These are phyloP conservation scores for Epinephelus lanceolatus DNA, from an alignment of 2,113 vertebrate species.

Conservation along the genomic window DNA sequence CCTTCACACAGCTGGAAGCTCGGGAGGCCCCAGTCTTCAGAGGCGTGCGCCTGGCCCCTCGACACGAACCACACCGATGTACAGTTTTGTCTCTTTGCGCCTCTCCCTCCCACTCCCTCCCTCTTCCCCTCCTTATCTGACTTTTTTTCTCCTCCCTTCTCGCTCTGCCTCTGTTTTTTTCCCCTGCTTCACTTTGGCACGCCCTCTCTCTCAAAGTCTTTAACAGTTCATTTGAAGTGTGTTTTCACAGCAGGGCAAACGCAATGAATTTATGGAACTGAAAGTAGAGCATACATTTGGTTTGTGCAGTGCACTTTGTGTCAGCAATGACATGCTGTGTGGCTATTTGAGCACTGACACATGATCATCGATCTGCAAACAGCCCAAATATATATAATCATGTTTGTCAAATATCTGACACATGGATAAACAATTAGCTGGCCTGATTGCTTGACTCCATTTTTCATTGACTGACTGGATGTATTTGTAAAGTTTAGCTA, in stretches of 20 bases:
- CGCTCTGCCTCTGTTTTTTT: background rate
- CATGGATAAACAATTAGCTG: too few relatives aligned
- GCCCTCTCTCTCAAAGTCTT: slow-evolving; percentile 41
- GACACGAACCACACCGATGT: slow-evolving; percentile 65
- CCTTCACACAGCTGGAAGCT: slow-evolving; percentile 79
- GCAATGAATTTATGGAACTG: slow-evolving; percentile 24
- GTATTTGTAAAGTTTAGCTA: background rate
- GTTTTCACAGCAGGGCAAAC: slow-evolving; percentile 30
- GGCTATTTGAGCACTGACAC: background rate
- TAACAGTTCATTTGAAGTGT: slow-evolving; percentile 52
- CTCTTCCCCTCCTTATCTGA: slow-evolving; percentile 34
- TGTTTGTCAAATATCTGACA: background rate
- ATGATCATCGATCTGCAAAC: background rate
- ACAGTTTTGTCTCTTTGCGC: slow-evolving; percentile 66
- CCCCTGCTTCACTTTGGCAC: slow-evolving; percentile 12
- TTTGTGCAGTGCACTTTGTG: background rate
- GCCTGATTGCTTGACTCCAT: too few relatives aligned
- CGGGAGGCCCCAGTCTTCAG: slow-evolving; percentile 72
- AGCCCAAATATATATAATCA: background rate
- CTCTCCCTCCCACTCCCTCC: slow-evolving; percentile 46
- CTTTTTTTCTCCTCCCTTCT: slow-evolving; percentile 10
- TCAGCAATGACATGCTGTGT: background rate
- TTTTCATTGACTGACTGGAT: background rate
- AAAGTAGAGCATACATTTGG: slow-evolving; percentile 2
- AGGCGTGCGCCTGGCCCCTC: slow-evolving; percentile 61